These are phyloP conservation scores for Exocentrus adspersus DNA, from an alignment of 2,888 invertebrate species.

Conservation along the genomic window DNA sequence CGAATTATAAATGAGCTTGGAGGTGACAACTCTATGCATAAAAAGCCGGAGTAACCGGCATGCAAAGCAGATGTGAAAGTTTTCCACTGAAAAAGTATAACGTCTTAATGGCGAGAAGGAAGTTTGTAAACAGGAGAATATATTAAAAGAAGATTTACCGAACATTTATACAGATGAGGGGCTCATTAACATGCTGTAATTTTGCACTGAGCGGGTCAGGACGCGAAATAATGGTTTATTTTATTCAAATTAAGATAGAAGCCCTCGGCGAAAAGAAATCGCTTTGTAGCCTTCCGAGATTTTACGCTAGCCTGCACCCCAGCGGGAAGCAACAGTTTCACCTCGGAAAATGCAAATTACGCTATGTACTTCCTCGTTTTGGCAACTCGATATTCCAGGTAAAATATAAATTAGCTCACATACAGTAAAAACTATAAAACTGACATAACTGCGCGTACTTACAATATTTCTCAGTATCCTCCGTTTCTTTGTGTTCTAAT, in stretches of 20 bases:
- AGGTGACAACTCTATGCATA: constrained; percentile 29
- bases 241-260: constrained; percentile 12
- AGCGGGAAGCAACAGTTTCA: neutral
- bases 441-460: too few relatives aligned
- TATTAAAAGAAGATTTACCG: constrained; percentile 52
- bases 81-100: constrained; percentile 43
- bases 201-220: constrained; percentile 28
- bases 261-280: neutral
- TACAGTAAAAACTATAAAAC: too few relatives aligned
- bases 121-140: constrained; percentile 48
- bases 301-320: neutral
- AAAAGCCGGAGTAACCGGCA: constrained; percentile 31
- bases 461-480: too few relatives aligned
- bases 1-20: constrained; percentile 24
- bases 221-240: constrained; percentile 15
- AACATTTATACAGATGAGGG: constrained; percentile 52
- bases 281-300: neutral
- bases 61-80: constrained; percentile 47
- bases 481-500: too few relatives aligned
- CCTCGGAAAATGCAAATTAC: too few relatives aligned
- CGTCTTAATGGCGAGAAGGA: constrained; percentile 47
- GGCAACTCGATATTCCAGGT: too few relatives aligned
- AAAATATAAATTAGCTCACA: too few relatives aligned
- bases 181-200: constrained; percentile 49
- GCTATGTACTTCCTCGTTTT: too few relatives aligned